Evolutionary conservation across 1,140 invertebrate species (phyloP).

Genomic region (Helicoverpa zea): DNA sequence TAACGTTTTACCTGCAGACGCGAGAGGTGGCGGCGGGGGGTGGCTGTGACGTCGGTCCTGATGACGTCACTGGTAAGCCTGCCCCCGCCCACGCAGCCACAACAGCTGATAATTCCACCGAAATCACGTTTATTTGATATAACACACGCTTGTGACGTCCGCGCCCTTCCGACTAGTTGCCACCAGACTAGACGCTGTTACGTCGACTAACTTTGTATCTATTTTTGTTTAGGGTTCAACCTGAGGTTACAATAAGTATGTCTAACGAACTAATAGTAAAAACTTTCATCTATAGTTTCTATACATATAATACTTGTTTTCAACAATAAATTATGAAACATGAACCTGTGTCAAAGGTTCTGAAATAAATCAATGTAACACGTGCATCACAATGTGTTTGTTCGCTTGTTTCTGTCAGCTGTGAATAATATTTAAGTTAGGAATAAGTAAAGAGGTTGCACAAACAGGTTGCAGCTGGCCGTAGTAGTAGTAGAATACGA

Average conservation of each 20-base stretch:
- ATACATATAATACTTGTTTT: background rate
- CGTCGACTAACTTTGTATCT: constrained; percentile 20
- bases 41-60: constrained; percentile 61
- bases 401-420: constrained; percentile 3
- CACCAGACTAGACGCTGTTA: constrained; percentile 20
- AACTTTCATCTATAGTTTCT: background rate
- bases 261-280: too few species aligned
- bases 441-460: constrained; percentile 19
- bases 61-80: constrained; percentile 66
- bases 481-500: background rate
- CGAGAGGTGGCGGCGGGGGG: constrained; percentile 46
- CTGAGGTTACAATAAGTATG: too few species aligned
- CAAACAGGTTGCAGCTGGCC: constrained; percentile 14
- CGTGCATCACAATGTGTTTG: background rate
- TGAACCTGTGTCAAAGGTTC: background rate
- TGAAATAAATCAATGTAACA: constrained; percentile 11
- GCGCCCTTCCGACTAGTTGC: constrained; percentile 9
- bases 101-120: constrained; percentile 63
- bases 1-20: constrained; percentile 44
- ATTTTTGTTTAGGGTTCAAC: too few species aligned
- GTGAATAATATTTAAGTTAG: constrained; percentile 20
- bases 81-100: constrained; percentile 56
- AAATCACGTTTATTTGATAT: constrained; percentile 39
- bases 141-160: constrained; percentile 27
- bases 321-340: constrained; percentile 1